Conservation (phyloP, 2,888 invertebrate genomes). For the Troilus luridus region DNA sequence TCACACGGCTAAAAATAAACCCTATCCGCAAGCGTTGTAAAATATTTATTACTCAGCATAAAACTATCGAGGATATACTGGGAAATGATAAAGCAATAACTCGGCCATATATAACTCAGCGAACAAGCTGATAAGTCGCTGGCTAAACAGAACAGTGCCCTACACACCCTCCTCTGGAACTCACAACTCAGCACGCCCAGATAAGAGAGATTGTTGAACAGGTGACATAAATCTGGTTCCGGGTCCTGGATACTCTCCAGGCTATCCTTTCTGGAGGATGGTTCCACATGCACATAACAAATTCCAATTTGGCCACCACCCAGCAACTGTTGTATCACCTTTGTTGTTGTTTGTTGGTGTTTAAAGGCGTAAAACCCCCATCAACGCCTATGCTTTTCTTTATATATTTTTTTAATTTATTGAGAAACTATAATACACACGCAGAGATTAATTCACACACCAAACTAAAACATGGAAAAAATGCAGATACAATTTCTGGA, state of each 20-base stretch:
- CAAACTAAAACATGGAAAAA: too few species aligned
- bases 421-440: too few species aligned
- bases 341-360: not conserved
- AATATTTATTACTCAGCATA: not conserved
- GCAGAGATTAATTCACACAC: too few species aligned
- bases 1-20: not conserved
- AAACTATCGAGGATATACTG: conserved; percentile 27
- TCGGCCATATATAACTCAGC: not conserved
- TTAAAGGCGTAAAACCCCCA: too few species aligned
- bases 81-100: conserved; percentile 18
- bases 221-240: conserved; percentile 28
- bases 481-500: too few species aligned
- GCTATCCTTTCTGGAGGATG: conserved; percentile 12
- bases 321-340: not conserved
- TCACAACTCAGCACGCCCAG: not conserved
- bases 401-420: too few species aligned
- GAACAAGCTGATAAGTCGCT: not conserved
- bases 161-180: not conserved
- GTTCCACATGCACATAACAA: not conserved
- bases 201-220: conserved; percentile 34
- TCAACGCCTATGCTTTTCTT: too few species aligned
- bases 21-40: not conserved
- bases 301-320: conserved; percentile 17
- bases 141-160: not conserved
- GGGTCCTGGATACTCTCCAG: not conserved